Base-by-base conservation (phyloP, 2,797 vertebrate species). In the Alosa sapidissima region DNA sequence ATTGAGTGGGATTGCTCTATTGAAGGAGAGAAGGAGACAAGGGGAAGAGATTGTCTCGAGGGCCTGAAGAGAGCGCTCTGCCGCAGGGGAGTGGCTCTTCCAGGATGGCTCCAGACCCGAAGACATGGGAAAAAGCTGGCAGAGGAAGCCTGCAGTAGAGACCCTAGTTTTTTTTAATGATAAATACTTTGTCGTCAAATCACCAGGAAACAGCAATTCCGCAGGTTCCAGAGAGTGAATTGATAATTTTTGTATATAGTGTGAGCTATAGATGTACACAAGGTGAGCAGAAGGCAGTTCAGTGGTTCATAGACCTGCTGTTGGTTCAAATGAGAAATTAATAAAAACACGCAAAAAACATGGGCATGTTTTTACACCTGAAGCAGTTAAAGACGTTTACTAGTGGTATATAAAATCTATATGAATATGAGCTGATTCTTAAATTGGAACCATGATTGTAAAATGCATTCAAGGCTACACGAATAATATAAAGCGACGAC, bases 1-100 rank as follows among this genome's bases (percentile, higher is more conserved):
- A 88, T 87, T 85, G 84, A 82, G 84, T 36, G 68, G 83, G 84
- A 88, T 87, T 86, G 81, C 58, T 82, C 86, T 2, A 45, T 1
- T 10, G 86, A 82, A 82, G 41, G 75, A 82, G 85, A 47, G 72
- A 78, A 78, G 72, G 54, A 54, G 78, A 19, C 83, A 85, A n/a
- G 36, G 28, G 19, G 72, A n/a, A n/a, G 49, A n/a, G 13, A 47
- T n/a, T n/a, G 60, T 84, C 65, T 87, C 86, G 51, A 85, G 83
- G 84, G 87, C 41, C 72, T 78, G 72, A 13, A 72, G 65, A 72
- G 52, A 54, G 41, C 41, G 52, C 8, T 16, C 9, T 72, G 28
- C 28, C 14, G 13, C 7, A 11, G 68, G 5, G 68, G 72, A 19
- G 72, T 0, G 5, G 36, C 33, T 19, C 10, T 28, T 16, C 33